Conservation (phyloP, 2,113 vertebrate species). For the Genyomyrus donnyi region DNA sequence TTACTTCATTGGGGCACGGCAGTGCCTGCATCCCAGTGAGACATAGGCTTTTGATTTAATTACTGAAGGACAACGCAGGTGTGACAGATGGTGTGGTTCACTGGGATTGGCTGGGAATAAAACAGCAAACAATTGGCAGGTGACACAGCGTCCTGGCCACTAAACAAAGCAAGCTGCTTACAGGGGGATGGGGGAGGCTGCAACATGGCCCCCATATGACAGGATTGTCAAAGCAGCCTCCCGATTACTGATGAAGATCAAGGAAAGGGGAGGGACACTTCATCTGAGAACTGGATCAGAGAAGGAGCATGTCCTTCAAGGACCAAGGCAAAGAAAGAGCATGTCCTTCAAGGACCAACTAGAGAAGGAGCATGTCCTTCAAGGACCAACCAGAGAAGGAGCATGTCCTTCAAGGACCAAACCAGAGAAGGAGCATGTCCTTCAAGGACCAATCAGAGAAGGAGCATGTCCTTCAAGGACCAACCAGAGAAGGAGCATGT, state of each 20-base stretch:
- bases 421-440: neutral
- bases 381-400: neutral
- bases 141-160: neutral
- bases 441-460: neutral
- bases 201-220: neutral
- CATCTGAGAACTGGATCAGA: neutral
- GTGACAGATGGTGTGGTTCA: neutral
- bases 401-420: neutral
- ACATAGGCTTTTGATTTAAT: neutral
- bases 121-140: slow-evolving; percentile 9
- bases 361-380: neutral
- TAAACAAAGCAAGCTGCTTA: neutral
- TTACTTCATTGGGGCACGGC: no score
- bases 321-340: neutral
- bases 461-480: neutral
- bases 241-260: neutral
- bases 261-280: neutral
- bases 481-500: neutral
- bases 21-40: neutral
- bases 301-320: neutral
- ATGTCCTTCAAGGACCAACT: neutral
- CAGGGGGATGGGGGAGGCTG: no score
- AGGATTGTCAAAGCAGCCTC: neutral
- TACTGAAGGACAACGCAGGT: neutral
- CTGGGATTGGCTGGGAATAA: neutral